phyloP scores from a whole-genome alignment of 2,113 vertebrate species.

The Cynoglossus semilaevis region DNA sequence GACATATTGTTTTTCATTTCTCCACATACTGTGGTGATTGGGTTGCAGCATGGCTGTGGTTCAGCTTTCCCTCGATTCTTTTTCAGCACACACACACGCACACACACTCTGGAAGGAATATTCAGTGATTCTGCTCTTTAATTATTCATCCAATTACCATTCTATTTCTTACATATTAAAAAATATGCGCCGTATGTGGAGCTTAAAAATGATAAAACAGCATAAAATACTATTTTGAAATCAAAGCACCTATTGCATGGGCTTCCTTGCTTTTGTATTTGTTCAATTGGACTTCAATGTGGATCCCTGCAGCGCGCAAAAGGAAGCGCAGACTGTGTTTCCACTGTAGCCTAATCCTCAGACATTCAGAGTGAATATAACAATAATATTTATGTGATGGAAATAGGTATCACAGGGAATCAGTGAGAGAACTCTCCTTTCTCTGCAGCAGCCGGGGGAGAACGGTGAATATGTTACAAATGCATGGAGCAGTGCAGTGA shows the following conservation, averaged over 20 bases:
- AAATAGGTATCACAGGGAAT: slow-evolving; percentile 56
- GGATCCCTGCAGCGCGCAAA: slow-evolving; percentile 54
- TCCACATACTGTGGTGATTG: slow-evolving; percentile 17
- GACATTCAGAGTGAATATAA: slow-evolving; percentile 41
- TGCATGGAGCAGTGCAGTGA: slow-evolving; percentile 34
- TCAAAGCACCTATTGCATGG: slow-evolving; percentile 75
- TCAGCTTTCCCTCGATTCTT: slow-evolving; percentile 58
- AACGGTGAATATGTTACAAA: slow-evolving; percentile 46
- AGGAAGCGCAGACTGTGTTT: slow-evolving; percentile 36
- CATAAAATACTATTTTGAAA: slow-evolving; percentile 75
- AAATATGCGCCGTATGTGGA: slow-evolving; percentile 67
- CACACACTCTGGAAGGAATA: slow-evolving; percentile 61
- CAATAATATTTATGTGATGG: slow-evolving; percentile 62
- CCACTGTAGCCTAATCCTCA: slow-evolving; percentile 48
- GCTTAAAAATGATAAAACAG: slow-evolving; percentile 76
- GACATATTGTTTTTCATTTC: slow-evolving; percentile 34
- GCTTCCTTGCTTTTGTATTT: slow-evolving; percentile 68
- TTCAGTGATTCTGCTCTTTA: slow-evolving; percentile 71
- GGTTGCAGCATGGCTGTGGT: slow-evolving; percentile 30
- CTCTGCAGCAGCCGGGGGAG: slow-evolving; percentile 22
- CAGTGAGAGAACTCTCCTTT: slow-evolving; percentile 34
- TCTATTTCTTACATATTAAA: slow-evolving; percentile 72
- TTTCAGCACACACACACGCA: slow-evolving; percentile 50
- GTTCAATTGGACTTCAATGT: slow-evolving; percentile 61
- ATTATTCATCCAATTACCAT: slow-evolving; percentile 74